Evolutionary conservation across 92 coral and sea anemone species (phyloP).

Genomic region (Pocillopora meandrina): DNA sequence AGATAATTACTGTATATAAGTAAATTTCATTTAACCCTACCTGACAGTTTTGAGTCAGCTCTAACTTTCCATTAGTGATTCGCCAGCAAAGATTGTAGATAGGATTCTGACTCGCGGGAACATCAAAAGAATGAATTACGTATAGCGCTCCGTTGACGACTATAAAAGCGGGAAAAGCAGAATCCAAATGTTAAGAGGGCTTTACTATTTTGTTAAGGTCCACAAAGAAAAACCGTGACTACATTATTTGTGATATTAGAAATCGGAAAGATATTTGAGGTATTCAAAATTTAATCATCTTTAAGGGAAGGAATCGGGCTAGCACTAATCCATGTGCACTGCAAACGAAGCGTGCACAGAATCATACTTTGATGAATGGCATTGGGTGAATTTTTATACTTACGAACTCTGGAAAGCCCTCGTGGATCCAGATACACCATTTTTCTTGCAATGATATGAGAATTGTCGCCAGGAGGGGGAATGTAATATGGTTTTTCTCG

Average conservation of each 20-base stretch:
- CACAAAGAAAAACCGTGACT: no score
- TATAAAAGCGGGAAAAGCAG: conserved; percentile 4
- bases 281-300: no score
- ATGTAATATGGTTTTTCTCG: conserved; percentile 28
- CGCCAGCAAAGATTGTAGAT: conserved; percentile 82
- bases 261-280: no score
- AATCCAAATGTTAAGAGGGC: no score
- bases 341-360: no score
- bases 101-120: conserved; percentile 86
- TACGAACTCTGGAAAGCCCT: conserved; percentile 43
- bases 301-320: no score
- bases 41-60: conserved; percentile 52
- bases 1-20: not conserved
- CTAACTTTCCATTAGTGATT: conserved; percentile 59
- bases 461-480: conserved; percentile 11
- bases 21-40: not conserved
- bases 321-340: no score
- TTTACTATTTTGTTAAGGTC: no score
- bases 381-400: not conserved
- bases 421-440: conserved; percentile 18
- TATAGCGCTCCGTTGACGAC: conserved; percentile 75
- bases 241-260: no score
- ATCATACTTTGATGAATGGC: no score
- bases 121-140: conserved; percentile 72
- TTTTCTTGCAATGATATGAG: conserved; percentile 25